Percentiles rank a stretch among this genome's conserved stretches.
Conservation (phyloP, 2,797 vertebrate genomes). For the Mus caroli region DNA sequence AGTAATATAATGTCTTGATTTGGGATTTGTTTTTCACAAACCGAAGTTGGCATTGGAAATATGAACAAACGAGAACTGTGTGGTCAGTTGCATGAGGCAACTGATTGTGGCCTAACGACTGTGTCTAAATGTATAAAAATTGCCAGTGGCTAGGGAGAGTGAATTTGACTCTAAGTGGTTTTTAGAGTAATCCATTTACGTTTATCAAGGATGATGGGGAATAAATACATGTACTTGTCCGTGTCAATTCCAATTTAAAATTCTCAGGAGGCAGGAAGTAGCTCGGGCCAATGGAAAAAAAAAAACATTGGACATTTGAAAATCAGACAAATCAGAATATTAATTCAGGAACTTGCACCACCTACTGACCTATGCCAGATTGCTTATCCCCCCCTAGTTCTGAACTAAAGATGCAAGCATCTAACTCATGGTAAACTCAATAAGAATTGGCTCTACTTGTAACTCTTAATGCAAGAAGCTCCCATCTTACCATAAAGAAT, state of each 20-base stretch:
- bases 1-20: constrained; percentile 20
- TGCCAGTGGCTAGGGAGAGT: constrained; percentile 46
- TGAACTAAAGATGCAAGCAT: constrained; percentile 17
- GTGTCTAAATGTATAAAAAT: constrained; percentile 53
- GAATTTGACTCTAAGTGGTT: constrained; percentile 32
- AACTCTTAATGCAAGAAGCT: background rate
- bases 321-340: constrained; percentile 43
- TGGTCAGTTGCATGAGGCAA: background rate
- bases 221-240: constrained; percentile 48
- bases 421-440: background rate
- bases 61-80: constrained; percentile 20
- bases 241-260: constrained; percentile 53
- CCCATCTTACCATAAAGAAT: background rate
- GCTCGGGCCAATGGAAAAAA: background rate
- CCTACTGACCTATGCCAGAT: background rate
- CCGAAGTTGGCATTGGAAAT: background rate
- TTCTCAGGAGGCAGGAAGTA: constrained; percentile 11
- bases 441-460: background rate
- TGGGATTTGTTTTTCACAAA: constrained; percentile 61
- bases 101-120: background rate
- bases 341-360: constrained; percentile 31
- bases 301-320: constrained; percentile 32
- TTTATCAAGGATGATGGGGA: background rate
- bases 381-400: background rate
- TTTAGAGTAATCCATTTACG: constrained; percentile 51